phyloP scores from a whole-genome alignment of 2,797 vertebrate genomes.

The Semaprochilodus insignis region DNA sequence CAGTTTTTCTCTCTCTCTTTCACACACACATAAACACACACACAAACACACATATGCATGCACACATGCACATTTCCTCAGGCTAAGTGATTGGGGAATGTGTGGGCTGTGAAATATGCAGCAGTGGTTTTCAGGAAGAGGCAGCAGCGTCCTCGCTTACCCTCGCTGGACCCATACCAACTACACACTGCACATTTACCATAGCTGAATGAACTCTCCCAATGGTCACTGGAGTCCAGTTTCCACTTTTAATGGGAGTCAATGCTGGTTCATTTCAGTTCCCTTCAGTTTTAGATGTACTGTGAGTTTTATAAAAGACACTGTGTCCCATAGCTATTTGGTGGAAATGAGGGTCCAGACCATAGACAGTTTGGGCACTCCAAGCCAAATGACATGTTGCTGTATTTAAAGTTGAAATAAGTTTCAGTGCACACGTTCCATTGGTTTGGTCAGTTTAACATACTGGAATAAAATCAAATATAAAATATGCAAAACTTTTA shows the following conservation, averaged over 20 bases:
- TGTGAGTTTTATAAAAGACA: background rate
- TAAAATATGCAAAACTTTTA: too few species aligned
- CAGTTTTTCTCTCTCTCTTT: background rate
- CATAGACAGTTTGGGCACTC: too few species aligned
- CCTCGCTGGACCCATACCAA: background rate
- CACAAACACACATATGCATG: conserved; percentile 23
- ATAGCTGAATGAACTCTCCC: conserved; percentile 15
- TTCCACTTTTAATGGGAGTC: background rate
- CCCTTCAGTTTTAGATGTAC: background rate
- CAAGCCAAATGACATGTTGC: too few species aligned
- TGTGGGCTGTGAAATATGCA: conserved; percentile 44
- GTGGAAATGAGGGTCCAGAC: background rate
- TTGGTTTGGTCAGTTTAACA: too few species aligned
- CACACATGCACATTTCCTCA: background rate
- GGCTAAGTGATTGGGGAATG: conserved; percentile 36
- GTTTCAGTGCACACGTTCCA: too few species aligned
- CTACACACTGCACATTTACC: conserved; percentile 20
- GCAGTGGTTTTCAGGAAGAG: conserved; percentile 24
- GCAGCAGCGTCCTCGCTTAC: background rate
- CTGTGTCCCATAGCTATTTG: background rate
- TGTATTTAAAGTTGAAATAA: too few species aligned
- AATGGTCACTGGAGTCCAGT: background rate
- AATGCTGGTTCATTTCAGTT: background rate
- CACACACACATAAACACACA: conserved; percentile 2
- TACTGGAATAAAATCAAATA: too few species aligned